Conservation (phyloP, 2,113 vertebrate genomes). For the Peromyscus maniculatus region DNA sequence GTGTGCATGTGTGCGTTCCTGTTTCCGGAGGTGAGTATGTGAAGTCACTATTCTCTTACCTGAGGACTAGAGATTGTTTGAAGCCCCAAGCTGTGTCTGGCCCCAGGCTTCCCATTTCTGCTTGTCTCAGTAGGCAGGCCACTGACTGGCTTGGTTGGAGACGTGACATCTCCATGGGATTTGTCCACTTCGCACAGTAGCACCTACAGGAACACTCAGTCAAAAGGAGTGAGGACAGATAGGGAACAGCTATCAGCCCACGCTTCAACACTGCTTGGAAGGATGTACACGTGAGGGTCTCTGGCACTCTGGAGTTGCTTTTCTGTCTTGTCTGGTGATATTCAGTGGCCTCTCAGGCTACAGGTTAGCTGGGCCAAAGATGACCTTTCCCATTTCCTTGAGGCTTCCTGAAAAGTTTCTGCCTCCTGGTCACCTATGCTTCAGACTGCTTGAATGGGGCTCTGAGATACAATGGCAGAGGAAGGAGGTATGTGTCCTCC, state of each 20-base stretch:
- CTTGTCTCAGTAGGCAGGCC: not conserved
- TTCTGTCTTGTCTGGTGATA: not conserved
- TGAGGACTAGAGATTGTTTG: constrained; percentile 53
- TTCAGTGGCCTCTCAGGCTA: not conserved
- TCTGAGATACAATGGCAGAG: not conserved
- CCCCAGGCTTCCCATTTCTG: not conserved
- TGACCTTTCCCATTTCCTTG: not conserved
- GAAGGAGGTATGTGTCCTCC: not conserved
- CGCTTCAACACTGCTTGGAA: not conserved
- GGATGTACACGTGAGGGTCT: not conserved
- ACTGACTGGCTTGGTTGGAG: not conserved
- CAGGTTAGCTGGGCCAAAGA: not conserved
- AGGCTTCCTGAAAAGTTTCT: not conserved
- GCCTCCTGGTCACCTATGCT: not conserved
- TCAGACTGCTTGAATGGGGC: not conserved
- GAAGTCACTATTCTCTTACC: constrained; percentile 50
- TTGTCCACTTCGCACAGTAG: not conserved
- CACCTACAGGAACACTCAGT: constrained; percentile 16
- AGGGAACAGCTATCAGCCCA: no score
- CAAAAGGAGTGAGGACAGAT: not conserved
- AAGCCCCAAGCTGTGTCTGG: constrained; percentile 36
- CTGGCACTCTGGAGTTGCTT: not conserved
- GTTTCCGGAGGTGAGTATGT: constrained; percentile 62
- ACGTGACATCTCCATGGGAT: not conserved
- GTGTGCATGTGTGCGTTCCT: not conserved